A percentile compares a stretch with the other conserved stretches of the same genome.
These are phyloP conservation scores for Tympanuchus pallidicinctus DNA, from an alignment of 2,113 vertebrate genomes.

Conservation along the genomic window DNA sequence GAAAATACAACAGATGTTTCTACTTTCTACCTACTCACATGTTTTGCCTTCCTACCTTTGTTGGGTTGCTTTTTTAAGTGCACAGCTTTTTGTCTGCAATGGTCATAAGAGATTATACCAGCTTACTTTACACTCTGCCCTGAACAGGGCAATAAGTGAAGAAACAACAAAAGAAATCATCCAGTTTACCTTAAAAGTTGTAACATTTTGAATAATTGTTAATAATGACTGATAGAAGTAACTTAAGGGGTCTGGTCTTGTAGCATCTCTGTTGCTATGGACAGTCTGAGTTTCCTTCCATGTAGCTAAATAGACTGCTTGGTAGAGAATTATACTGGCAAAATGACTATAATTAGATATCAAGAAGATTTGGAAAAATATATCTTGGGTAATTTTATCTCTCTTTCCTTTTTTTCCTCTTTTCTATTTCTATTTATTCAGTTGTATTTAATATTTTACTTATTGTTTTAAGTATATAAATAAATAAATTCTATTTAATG, in stretches of 20 bases:
- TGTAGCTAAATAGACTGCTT: background rate
- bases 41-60: background rate
- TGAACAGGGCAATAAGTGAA: background rate
- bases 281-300: background rate
- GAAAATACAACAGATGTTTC: background rate
- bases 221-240: background rate
- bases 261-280: background rate
- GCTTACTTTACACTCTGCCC: no score
- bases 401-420: background rate
- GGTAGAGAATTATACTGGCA: background rate
- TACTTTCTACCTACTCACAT: background rate
- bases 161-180: background rate
- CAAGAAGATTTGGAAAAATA: background rate
- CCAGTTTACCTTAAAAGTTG: background rate
- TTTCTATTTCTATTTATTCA: no score
- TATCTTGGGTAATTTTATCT: fast-evolving
- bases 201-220: background rate
- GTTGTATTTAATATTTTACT: no score
- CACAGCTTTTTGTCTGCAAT: background rate
- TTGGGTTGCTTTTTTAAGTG: background rate
- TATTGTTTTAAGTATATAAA: no score
- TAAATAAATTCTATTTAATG: no score
- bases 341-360: background rate
- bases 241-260: background rate
- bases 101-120: background rate